These are phyloP conservation scores for Sebastes jordani DNA, from an alignment of 2,797 vertebrate species.

Conservation along the genomic window DNA sequence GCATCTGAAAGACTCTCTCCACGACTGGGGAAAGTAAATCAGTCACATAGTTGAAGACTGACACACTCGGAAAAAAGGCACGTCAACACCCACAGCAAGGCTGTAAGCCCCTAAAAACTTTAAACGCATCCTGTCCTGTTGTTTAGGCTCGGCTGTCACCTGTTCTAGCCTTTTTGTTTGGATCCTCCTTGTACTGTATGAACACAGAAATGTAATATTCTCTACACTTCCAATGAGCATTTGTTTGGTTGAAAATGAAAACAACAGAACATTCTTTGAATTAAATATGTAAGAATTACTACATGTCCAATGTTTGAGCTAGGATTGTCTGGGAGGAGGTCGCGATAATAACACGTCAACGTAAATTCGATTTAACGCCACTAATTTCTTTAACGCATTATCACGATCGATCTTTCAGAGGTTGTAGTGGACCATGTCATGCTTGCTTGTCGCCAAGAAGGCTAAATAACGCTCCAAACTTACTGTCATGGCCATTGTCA, in stretches of 20 bases:
- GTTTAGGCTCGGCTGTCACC: conserved; percentile 19
- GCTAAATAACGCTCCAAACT: too few relatives aligned
- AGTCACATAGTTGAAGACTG: conserved; percentile 48
- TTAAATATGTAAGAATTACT: not conserved
- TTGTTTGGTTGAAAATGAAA: not conserved
- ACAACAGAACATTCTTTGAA: not conserved
- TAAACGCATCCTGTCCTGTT: conserved; percentile 26
- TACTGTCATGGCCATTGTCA: too few relatives aligned
- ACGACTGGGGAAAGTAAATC: conserved; percentile 58
- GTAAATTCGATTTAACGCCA: too few relatives aligned
- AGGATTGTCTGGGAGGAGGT: not conserved
- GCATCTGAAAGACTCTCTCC: conserved; percentile 63
- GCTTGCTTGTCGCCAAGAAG: too few relatives aligned
- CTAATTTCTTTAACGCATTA: too few relatives aligned
- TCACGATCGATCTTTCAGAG: too few relatives aligned
- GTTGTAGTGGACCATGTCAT: too few relatives aligned
- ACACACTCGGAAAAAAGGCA: conserved; percentile 33
- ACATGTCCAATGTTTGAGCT: not conserved
- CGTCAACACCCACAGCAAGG: conserved; percentile 49
- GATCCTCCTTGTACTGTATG: not conserved
- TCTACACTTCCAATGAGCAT: not conserved
- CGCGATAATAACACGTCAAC: too few relatives aligned
- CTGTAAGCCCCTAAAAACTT: conserved; percentile 39
- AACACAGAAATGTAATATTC: not conserved
- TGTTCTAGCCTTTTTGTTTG: not conserved